Base-by-base conservation (phyloP, 2,797 vertebrate genomes). In the Apodemus agrarius region DNA sequence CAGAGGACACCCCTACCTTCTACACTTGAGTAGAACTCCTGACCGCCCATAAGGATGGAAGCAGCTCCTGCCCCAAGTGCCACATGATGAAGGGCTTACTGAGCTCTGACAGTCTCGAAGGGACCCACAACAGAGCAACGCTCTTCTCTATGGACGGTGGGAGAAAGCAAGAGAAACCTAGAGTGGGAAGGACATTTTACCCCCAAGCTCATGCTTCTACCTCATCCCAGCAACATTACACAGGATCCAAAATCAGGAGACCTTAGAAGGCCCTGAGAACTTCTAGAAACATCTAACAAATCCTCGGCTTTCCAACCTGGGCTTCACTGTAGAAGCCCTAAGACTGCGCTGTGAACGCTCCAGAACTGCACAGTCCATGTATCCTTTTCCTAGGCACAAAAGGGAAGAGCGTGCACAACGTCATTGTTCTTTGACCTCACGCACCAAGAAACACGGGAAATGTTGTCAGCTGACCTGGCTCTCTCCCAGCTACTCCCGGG, bases 361-460 rank as follows among this genome's bases (percentile, higher is more conserved):
- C 85, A 37, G 7, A 54, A 46, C n/a, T 26, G 8, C 4, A 87
- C 2, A 43, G 16, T 63, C 89, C 69, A 2, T 24, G n/a, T n/a
- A 76, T 63, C 43, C 34, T 43, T 85, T 92, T 79, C 82, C 54
- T 34, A 83, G 81, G 72, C 40, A 0, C 0, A 49, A 6, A 80
- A 69, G 59, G n/a, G 52, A 63, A 93, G 85, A 91, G 40, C 11
- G 40, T 1, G 46, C 11, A n/a, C 1, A 10, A 17, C 1, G 63
- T 4, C 52, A 90, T 94, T 96, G 67, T 34, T 89, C 91, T 94
- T 57, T 83, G 83, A 96, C 57, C 43, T 94, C 79, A 96, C 88
- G 88, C 16, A 57, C 59, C 90, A 76, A 93, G 40, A 89, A 95
- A 63, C 92, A 83, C 61, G 37, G 80, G 31, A 76, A 93, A 94